Conservation (phyloP, 2,888 invertebrate genomes). For the Nephrotoma guestfalica region DNA sequence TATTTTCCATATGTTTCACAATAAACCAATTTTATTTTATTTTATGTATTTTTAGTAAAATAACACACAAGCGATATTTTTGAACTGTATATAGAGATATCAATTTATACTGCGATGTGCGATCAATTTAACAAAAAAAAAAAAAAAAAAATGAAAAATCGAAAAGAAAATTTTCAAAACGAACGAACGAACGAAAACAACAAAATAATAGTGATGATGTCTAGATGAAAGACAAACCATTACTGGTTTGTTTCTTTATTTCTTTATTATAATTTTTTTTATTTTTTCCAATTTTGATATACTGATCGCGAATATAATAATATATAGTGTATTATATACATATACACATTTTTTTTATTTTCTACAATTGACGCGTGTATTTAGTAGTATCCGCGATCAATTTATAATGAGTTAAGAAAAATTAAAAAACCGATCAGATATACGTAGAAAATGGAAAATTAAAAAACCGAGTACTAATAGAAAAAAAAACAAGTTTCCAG, state of each 20-base stretch:
- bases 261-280: neutral
- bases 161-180: neutral
- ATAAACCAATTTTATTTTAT: neutral
- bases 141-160: neutral
- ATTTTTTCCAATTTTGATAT: neutral
- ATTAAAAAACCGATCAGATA: neutral
- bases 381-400: constrained; percentile 1
- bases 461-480: neutral
- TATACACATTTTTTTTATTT: neutral
- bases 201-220: neutral
- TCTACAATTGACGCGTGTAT: constrained; percentile 2
- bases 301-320: neutral
- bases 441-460: neutral
- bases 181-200: neutral
- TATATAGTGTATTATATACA: neutral
- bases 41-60: neutral
- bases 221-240: constrained; percentile 5
- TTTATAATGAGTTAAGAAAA: neutral
- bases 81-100: neutral
- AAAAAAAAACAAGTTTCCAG: neutral
- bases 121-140: neutral
- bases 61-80: neutral
- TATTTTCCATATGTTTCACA: neutral
- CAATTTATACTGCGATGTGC: neutral
- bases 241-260: constrained; percentile 4